These are phyloP conservation scores for Tragelaphus imberbis DNA, from an alignment of 2,113 vertebrate genomes.

Conservation along the genomic window DNA sequence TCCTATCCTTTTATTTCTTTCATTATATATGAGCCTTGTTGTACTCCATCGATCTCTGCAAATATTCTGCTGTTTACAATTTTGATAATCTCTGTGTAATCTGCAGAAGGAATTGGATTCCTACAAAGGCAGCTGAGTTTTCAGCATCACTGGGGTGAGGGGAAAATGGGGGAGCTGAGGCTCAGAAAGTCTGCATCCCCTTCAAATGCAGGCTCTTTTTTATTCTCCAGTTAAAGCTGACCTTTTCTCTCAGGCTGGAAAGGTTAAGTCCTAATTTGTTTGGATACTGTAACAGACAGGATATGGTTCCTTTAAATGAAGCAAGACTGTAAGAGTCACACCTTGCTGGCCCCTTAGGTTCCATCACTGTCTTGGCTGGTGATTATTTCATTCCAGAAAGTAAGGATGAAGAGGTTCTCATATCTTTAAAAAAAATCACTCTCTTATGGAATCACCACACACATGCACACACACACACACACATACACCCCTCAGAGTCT, in stretches of 20 bases:
- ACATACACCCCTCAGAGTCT: rapidly evolving
- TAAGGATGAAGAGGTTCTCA: background rate
- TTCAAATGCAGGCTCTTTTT: background rate
- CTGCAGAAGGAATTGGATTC: conserved; percentile 80
- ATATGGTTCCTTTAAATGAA: background rate
- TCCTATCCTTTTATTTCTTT: conserved; percentile 75
- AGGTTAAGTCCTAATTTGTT: conserved; percentile 57
- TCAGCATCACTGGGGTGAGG: conserved; percentile 51
- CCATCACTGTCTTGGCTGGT: background rate
- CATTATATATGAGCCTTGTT: conserved; percentile 79
- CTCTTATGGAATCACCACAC: background rate
- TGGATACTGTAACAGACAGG: background rate
- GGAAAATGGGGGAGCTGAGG: background rate
- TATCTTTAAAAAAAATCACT: background rate
- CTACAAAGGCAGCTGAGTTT: conserved; percentile 68
- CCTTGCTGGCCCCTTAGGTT: background rate
- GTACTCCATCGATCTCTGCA: conserved; percentile 79
- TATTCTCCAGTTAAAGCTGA: conserved; percentile 41
- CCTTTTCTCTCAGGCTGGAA: conserved; percentile 49
- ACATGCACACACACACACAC: too few species aligned
- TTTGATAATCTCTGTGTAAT: conserved; percentile 83
- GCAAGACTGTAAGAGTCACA: background rate
- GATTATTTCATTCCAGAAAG: background rate
- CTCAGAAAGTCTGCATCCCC: background rate
- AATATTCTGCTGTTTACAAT: conserved; percentile 81